Evolutionary conservation across 2,113 vertebrate genomes (phyloP), one percentile per base, ranked within the genome.

Genomic region (Vimba vimba): DNA sequence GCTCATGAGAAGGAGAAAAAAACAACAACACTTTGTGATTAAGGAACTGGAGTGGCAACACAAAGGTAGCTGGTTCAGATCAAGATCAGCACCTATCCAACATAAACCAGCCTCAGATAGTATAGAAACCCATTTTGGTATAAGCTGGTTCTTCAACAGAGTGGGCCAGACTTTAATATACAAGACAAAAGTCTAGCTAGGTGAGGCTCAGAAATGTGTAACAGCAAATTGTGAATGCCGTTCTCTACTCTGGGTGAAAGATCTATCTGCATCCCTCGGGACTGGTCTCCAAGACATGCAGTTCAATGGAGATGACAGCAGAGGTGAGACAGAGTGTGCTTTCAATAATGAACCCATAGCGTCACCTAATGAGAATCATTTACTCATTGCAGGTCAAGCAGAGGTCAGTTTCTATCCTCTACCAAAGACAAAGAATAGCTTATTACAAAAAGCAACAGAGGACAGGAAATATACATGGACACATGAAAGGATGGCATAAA

Each of bases 351-450:
- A 43, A 80, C 59, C 36, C 39, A 79, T 25, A 36, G 7, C 23
- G 43, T 60, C 13, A 17, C 0, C 23, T 43, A 79, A 60, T 60
- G 77, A 60, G 33, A 59, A n/a, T n/a, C 6, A 27, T 45, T 64
- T 60, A 43, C 36, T 79, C 23, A 60, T 25, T 43, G 43, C 57
- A 64, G 59, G 78, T 82, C 39, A 52, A 50, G 23, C 78, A 45
- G 57, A 62, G 78, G 78, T 10, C 36, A 45, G 19, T 17, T 25
- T 45, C 17, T 82, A 15, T 68, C 25, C 2, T 13, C 19, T 68
- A 68, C 62, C 50, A 50, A 30, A 33, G 19, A 52, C 43, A 50
- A 66, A 82, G 2, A 66, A 82, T 45, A 50, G 27, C 5, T 25
- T 12, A 7, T 30, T 50, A 52, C 62, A 52, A 50, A 55, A 66